Percentiles rank a stretch among this genome's conserved stretches.
Evolutionary conservation across 2,888 invertebrate genomes (phyloP).

Genomic region (Lochmaea capreae): DNA sequence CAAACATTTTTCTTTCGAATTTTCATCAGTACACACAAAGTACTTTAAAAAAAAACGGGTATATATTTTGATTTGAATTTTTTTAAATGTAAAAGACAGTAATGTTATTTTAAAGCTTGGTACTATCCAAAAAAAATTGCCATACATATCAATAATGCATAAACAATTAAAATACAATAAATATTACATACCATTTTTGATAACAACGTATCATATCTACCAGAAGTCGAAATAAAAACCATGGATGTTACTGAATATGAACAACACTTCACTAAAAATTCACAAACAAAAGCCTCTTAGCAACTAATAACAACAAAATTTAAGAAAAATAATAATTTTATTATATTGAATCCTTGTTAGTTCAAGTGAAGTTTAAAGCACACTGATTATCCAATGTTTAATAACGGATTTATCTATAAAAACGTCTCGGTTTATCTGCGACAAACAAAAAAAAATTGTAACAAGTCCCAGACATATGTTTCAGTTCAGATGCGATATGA

Average conservation of each 20-base stretch:
- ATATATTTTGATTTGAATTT: no score
- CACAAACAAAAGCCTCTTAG: conserved; percentile 1
- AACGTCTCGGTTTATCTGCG: conserved; percentile 35
- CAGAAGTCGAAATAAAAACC: conserved; percentile 33
- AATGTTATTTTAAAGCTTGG: no score
- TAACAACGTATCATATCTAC: conserved; percentile 34
- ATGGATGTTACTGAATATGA: conserved; percentile 25
- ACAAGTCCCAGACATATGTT: conserved; percentile 41
- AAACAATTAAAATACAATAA: neutral
- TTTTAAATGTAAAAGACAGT: no score
- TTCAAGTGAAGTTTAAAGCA: conserved; percentile 21
- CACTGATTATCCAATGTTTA: conserved; percentile 32
- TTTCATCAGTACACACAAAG: neutral
- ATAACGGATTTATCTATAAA: conserved; percentile 37
- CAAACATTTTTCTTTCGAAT: neutral
- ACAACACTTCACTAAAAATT: conserved; percentile 7
- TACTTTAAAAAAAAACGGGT: no score
- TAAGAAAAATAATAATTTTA: neutral
- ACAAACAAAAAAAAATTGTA: conserved; percentile 32
- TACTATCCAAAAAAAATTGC: no score
- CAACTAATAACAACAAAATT: conserved; percentile 12
- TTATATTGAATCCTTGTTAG: neutral
- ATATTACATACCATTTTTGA: conserved; percentile 34
- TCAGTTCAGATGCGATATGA: conserved; percentile 33
- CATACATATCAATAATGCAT: no score